Percentiles rank a stretch among this genome's conserved stretches.
Evolutionary conservation across 2,113 vertebrate species (phyloP).

Genomic region (Tachuris rubrigastra): DNA sequence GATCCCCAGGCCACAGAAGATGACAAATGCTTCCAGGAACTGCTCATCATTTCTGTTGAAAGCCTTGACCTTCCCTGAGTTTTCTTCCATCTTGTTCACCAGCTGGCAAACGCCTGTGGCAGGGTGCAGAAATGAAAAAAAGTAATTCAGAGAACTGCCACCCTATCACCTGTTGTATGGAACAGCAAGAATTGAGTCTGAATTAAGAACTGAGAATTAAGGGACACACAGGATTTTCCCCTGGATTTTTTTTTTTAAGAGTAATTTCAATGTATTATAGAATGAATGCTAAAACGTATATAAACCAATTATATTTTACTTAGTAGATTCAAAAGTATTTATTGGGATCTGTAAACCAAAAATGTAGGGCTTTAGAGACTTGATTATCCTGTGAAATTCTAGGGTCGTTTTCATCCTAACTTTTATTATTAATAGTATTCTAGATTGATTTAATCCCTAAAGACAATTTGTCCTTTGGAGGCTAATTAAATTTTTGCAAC

Average conservation of each 20-base stretch:
- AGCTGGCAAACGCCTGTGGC: conserved; percentile 92
- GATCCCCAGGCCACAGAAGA: conserved; percentile 96
- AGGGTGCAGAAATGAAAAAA: conserved; percentile 3
- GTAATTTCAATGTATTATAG: background rate
- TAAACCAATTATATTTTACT: background rate
- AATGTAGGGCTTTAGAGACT: background rate
- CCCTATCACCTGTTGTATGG: background rate
- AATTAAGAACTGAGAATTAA: background rate
- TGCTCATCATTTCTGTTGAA: conserved; percentile 98
- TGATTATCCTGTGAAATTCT: conserved; percentile 21
- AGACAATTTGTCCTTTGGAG: conserved; percentile 73
- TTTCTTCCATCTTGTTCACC: conserved; percentile 94
- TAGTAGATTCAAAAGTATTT: background rate
- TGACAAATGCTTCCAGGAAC: conserved; percentile 96
- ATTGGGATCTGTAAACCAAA: background rate
- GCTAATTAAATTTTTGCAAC: conserved; percentile 73
- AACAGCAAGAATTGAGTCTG: background rate
- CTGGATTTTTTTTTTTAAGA: background rate
- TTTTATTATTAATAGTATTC: conserved; percentile 37
- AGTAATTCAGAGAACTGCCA: background rate
- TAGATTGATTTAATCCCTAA: conserved; percentile 64
- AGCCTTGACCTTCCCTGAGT: conserved; percentile 82
- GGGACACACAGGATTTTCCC: background rate
- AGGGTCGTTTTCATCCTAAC: conserved; percentile 33
- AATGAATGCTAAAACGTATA: background rate